Percentiles rank a stretch among this genome's conserved stretches.
Evolutionary conservation across 2,888 invertebrate genomes (phyloP).

Genomic region (Odontomyia ornata): DNA sequence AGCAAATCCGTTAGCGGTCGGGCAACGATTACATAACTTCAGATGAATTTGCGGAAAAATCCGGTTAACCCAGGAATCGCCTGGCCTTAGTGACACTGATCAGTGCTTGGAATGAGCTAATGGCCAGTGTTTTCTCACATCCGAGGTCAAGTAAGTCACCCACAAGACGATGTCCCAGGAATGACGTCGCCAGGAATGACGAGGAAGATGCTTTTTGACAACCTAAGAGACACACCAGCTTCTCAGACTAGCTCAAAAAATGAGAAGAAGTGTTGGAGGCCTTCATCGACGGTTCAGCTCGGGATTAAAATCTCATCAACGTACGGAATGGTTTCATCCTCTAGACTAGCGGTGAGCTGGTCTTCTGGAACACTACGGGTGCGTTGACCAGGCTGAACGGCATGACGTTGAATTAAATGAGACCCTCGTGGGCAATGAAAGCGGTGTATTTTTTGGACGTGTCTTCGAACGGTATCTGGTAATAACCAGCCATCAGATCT

Average conservation of each 20-base stretch:
- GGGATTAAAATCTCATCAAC: constrained; percentile 50
- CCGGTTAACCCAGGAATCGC: constrained; percentile 28
- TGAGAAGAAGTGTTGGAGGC: constrained; percentile 30
- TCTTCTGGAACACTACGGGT: not conserved
- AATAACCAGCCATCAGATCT: too few species aligned
- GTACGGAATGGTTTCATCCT: constrained; percentile 41
- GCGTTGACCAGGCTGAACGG: not conserved
- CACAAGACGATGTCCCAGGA: constrained; percentile 49
- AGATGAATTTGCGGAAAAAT: constrained; percentile 38
- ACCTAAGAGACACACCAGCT: constrained; percentile 47
- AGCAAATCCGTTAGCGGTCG: too few species aligned
- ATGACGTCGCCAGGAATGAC: constrained; percentile 46
- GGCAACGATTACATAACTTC: not conserved
- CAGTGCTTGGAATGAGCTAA: not conserved
- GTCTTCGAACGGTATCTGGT: not conserved
- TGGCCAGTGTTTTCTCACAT: constrained; percentile 22
- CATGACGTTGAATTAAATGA: not conserved
- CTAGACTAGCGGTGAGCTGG: not conserved
- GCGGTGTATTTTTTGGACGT: constrained; percentile 28
- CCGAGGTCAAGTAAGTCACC: constrained; percentile 48
- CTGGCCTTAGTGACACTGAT: not conserved
- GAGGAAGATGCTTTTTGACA: constrained; percentile 50
- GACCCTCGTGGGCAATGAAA: constrained; percentile 21
- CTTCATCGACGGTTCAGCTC: constrained; percentile 38
- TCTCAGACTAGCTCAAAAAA: constrained; percentile 46